Conservation (phyloP, 2,888 invertebrate species). For the Seladonia tumulorum region DNA sequence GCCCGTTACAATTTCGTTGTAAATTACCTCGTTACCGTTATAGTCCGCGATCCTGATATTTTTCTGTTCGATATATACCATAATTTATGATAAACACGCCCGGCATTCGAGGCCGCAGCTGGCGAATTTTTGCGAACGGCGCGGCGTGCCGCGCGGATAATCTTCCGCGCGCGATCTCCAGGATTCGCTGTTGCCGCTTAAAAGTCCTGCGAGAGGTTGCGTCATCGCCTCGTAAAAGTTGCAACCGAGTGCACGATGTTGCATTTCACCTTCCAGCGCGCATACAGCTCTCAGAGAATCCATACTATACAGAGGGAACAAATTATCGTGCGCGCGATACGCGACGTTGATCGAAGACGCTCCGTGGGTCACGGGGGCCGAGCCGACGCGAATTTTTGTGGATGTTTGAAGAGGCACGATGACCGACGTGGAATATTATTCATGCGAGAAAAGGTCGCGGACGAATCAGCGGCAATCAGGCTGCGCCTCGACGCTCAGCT, state of each 20-base stretch:
- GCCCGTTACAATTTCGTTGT: conserved; percentile 30
- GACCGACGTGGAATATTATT: conserved; percentile 71
- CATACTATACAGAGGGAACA: neutral
- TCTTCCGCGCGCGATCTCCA: conserved; percentile 34
- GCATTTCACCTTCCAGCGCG: neutral
- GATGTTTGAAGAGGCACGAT: conserved; percentile 73
- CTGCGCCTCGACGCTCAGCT: conserved; percentile 62
- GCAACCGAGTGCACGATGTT: conserved; percentile 22
- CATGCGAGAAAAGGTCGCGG: conserved; percentile 75
- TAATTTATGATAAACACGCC: conserved; percentile 48
- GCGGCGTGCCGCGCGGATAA: conserved; percentile 22
- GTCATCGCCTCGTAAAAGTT: conserved; percentile 53
- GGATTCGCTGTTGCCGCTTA: conserved; percentile 49
- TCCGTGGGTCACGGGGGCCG: neutral
- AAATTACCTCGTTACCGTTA: conserved; percentile 22
- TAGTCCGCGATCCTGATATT: conserved; percentile 3
- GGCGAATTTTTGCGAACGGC: conserved; percentile 54
- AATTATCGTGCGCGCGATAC: neutral
- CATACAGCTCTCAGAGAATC: neutral
- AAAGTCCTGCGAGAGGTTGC: conserved; percentile 56
- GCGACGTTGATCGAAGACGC: neutral
- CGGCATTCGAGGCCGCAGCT: conserved; percentile 34
- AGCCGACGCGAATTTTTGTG: conserved; percentile 11
- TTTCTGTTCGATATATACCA: conserved; percentile 7
- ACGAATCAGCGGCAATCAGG: conserved; percentile 79